Evolutionary conservation across 2,113 vertebrate genomes (phyloP).

Genomic region (Centropristis striata): DNA sequence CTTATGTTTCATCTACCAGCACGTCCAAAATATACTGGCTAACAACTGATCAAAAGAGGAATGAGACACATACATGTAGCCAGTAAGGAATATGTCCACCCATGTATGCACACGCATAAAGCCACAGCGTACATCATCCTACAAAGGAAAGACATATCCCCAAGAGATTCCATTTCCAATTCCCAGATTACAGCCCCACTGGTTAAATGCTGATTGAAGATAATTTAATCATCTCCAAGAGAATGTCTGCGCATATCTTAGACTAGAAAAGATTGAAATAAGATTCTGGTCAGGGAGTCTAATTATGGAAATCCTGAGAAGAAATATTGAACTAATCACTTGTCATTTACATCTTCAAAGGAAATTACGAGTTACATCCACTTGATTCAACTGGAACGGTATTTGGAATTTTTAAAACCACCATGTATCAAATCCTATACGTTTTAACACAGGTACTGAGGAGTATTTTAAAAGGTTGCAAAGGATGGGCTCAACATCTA

Average conservation of each 20-base stretch:
- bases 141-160: constrained; percentile 60
- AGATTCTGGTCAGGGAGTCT: constrained; percentile 73
- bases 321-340: constrained; percentile 77
- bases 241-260: constrained; percentile 81
- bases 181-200: constrained; percentile 70
- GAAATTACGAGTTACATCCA: constrained; percentile 61
- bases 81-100: constrained; percentile 35
- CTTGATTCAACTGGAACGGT: constrained; percentile 55
- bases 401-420: constrained; percentile 47
- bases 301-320: constrained; percentile 80
- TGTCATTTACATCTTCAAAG: constrained; percentile 72
- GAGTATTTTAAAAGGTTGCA: constrained; percentile 37
- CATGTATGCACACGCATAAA: constrained; percentile 30
- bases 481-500: constrained; percentile 1
- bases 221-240: constrained; percentile 77
- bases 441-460: constrained; percentile 43
- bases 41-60: constrained; percentile 55
- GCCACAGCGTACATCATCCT: constrained; percentile 49
- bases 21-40: constrained; percentile 31
- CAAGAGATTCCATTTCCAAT: constrained; percentile 68
- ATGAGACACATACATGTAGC: constrained; percentile 30
- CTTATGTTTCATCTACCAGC: constrained; percentile 59
- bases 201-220: constrained; percentile 81
- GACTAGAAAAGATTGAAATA: constrained; percentile 71
- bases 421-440: constrained; percentile 29